Percentiles rank a stretch among this genome's conserved stretches.
Evolutionary conservation across 2,888 invertebrate species (phyloP).

Genomic region (Asteroscopus sphinx): DNA sequence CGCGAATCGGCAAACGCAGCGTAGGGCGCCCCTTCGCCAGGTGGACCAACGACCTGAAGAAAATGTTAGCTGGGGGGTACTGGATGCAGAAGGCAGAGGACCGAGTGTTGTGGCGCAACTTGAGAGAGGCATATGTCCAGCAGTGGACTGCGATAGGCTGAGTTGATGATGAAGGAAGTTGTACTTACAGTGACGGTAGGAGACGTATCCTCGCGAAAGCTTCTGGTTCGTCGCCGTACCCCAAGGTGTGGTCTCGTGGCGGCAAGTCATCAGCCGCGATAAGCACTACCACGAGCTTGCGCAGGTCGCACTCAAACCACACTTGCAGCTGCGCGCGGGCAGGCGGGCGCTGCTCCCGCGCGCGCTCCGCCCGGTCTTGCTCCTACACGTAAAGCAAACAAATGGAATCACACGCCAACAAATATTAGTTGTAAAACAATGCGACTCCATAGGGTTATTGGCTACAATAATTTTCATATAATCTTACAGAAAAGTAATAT

Average conservation of each 20-base stretch:
- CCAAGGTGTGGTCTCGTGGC: conserved; percentile 93
- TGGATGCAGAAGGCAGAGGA: too few species aligned
- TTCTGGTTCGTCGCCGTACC: conserved; percentile 94
- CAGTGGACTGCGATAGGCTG: too few species aligned
- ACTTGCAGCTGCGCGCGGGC: conserved; percentile 96
- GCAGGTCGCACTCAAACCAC: conserved; percentile 95
- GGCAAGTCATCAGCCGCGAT: conserved; percentile 96
- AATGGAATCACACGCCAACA: conserved; percentile 38
- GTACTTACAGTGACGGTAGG: conserved; percentile 93
- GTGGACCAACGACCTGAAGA: too few species aligned
- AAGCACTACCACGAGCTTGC: conserved; percentile 95
- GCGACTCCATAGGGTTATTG: conserved; percentile 47
- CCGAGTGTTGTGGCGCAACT: too few species aligned
- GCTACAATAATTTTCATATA: conserved; percentile 16
- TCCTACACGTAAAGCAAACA: conserved; percentile 70
- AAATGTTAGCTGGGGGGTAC: too few species aligned
- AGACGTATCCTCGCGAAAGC: conserved; percentile 95
- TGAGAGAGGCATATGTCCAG: too few species aligned
- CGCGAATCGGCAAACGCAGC: too few species aligned
- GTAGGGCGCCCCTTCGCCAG: too few species aligned
- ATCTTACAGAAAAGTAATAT: not conserved
- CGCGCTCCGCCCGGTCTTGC: conserved; percentile 83
- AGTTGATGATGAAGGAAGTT: too few species aligned
- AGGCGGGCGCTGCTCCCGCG: conserved; percentile 92
- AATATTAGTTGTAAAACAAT: conserved; percentile 52